Conservation (phyloP, 2,797 vertebrate genomes). For the Argya squamiceps region DNA sequence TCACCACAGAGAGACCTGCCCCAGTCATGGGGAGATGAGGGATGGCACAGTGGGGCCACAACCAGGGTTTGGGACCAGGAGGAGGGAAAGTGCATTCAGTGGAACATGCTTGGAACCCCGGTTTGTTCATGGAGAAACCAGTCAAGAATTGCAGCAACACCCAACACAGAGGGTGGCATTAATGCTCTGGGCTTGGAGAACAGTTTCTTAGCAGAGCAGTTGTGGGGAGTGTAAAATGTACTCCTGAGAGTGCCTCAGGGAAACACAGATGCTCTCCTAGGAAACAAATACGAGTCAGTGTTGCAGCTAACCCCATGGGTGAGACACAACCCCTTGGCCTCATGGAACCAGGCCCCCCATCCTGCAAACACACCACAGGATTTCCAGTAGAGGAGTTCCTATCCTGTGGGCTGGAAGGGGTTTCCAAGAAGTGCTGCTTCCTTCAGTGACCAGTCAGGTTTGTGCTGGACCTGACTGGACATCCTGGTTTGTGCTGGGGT, state of each 20-base stretch:
- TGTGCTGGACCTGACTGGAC: neutral
- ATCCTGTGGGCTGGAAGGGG: neutral
- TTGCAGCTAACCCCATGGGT: neutral
- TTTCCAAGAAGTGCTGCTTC: neutral
- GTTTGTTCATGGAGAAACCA: slow-evolving; percentile 58
- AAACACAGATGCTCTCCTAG: neutral
- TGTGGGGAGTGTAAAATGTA: neutral
- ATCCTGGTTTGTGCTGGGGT: accelerated
- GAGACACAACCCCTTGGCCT: neutral
- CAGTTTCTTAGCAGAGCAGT: too few species aligned
- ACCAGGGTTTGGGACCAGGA: accelerated
- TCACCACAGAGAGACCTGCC: neutral
- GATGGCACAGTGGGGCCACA: neutral
- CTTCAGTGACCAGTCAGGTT: neutral
- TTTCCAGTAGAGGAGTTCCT: neutral
- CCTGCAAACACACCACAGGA: too few species aligned
- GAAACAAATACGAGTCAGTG: too few species aligned
- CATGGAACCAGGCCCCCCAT: neutral
- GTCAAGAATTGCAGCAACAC: neutral
- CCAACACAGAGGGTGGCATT: neutral
- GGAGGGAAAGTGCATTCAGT: slow-evolving; percentile 30
- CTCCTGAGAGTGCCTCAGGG: neutral
- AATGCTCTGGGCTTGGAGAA: neutral
- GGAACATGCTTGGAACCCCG: slow-evolving; percentile 85
- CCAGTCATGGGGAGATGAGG: accelerated